Evolutionary conservation across 2,888 invertebrate genomes (phyloP).

Genomic region (Metallyticus violacea): DNA sequence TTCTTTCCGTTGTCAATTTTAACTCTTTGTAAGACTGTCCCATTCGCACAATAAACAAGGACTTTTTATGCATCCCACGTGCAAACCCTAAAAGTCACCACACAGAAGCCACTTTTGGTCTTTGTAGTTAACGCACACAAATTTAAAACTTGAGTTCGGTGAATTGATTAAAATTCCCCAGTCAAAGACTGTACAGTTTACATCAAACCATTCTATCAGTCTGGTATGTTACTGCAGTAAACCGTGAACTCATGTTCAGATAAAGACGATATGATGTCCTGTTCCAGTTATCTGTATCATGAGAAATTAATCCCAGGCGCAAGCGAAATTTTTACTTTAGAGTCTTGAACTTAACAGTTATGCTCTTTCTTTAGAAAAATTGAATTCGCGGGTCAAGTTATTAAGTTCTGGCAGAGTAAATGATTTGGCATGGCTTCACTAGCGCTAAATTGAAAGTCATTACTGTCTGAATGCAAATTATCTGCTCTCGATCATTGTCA

Average conservation of each 20-base stretch:
- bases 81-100: not conserved
- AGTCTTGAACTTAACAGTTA: too few relatives aligned
- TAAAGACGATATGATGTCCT: not conserved
- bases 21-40: not conserved
- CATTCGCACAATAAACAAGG: not conserved
- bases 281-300: not conserved
- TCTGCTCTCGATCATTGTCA: not conserved
- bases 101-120: not conserved
- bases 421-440: not conserved
- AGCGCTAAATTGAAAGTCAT: too few relatives aligned
- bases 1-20: not conserved
- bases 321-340: not conserved
- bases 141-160: not conserved
- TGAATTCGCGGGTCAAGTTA: not conserved
- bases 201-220: not conserved
- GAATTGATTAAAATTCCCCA: not conserved
- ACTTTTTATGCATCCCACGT: not conserved
- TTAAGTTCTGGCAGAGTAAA: not conserved
- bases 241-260: not conserved
- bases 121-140: not conserved
- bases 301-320: not conserved
- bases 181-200: not conserved
- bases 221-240: not conserved
- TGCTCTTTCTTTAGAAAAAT: not conserved
- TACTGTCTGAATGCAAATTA: not conserved